These are phyloP conservation scores for Tachuris rubrigastra DNA, from an alignment of 2,113 vertebrate species.

Conservation along the genomic window DNA sequence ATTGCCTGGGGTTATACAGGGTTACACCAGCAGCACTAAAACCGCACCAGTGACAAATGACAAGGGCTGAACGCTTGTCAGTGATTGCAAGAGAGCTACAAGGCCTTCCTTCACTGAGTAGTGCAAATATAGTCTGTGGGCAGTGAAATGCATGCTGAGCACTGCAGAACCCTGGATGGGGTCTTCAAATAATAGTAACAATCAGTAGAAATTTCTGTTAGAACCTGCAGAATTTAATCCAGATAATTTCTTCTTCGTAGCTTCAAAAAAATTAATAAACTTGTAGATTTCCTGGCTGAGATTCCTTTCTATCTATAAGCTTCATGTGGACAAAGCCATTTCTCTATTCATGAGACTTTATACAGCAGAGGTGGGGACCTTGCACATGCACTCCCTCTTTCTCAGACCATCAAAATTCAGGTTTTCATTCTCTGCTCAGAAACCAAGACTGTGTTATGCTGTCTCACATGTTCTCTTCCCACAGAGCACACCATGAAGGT, in stretches of 20 bases:
- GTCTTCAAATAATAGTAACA: not conserved
- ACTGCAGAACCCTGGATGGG: not conserved
- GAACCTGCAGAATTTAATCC: not conserved
- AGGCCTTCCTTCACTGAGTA: not conserved
- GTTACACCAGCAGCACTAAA: not conserved
- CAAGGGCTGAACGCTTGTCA: not conserved
- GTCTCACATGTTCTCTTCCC: rapidly evolving
- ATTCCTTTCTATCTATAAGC: not conserved
- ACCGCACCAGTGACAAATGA: not conserved
- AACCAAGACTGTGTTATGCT: not conserved
- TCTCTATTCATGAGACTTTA: no score
- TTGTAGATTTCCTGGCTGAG: not conserved
- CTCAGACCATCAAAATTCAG: not conserved
- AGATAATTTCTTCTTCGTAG: not conserved
- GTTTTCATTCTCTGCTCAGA: not conserved
- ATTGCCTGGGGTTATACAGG: no score
- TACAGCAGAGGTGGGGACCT: not conserved
- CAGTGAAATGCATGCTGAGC: not conserved
- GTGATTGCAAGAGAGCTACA: not conserved
- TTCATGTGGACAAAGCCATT: not conserved
- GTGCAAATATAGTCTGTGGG: not conserved
- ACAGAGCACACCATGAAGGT: not conserved
- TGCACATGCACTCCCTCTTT: not conserved
- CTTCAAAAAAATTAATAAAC: not conserved
- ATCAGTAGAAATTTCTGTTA: rapidly evolving